A percentile compares a stretch with the other conserved stretches of the same genome.
Evolutionary conservation across 2,888 invertebrate genomes (phyloP).

Genomic region (Osedax frankpressi): DNA sequence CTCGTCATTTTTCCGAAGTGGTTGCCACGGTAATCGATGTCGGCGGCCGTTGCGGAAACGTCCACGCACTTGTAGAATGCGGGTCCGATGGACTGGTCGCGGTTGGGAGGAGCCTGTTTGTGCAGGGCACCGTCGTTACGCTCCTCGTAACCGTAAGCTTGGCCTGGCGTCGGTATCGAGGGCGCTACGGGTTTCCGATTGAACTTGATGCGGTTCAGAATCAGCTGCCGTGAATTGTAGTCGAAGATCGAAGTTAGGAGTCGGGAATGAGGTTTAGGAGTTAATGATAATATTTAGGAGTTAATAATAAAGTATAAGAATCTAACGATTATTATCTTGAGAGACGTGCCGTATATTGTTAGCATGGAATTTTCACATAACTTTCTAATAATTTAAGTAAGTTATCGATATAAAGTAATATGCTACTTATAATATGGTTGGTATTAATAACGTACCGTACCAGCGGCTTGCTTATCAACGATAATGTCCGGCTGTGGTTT

Average conservation of each 20-base stretch:
- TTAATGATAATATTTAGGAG: too few species aligned
- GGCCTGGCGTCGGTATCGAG: constrained; percentile 44
- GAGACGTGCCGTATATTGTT: too few species aligned
- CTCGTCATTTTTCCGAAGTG: constrained; percentile 42
- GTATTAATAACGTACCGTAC: too few species aligned
- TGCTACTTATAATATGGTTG: too few species aligned
- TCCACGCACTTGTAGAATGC: constrained; percentile 36
- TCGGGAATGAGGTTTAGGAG: too few species aligned
- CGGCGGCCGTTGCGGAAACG: background rate
- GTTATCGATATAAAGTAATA: too few species aligned
- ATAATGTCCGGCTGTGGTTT: background rate
- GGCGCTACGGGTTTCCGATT: constrained; percentile 44
- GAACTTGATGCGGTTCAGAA: constrained; percentile 37
- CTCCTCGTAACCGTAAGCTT: constrained; percentile 46
- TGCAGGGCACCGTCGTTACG: constrained; percentile 43
- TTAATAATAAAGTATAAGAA: too few species aligned
- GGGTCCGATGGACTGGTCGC: constrained; percentile 42
- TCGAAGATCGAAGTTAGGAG: too few species aligned
- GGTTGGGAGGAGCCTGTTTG: constrained; percentile 41
- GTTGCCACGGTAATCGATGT: constrained; percentile 35
- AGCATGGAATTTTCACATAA: too few species aligned
- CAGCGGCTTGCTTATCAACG: background rate
- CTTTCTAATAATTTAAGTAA: too few species aligned
- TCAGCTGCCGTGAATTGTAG: constrained; percentile 32
- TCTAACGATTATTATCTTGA: too few species aligned